These are phyloP conservation scores for Sinocyclocheilus grahami DNA, from an alignment of 2,113 vertebrate species.

Conservation along the genomic window DNA sequence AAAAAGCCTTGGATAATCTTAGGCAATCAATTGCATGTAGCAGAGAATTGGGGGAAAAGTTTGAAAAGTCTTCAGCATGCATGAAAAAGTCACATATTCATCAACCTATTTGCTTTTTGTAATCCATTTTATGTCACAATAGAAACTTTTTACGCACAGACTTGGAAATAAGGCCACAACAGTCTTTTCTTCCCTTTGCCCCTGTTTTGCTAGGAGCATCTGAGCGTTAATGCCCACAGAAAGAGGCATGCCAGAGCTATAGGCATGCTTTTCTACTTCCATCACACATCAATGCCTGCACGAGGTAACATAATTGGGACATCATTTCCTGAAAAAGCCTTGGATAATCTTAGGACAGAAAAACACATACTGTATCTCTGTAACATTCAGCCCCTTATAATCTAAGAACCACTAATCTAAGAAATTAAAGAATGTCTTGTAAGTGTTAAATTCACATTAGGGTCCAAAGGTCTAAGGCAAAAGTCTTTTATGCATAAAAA, in stretches of 20 bases:
- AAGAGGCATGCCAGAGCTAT: conserved; percentile 22
- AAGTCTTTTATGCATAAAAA: too few species aligned
- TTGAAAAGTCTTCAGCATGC: neutral
- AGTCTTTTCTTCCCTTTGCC: conserved; percentile 8
- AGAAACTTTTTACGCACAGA: neutral
- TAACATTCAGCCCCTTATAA: too few species aligned
- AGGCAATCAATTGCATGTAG: neutral
- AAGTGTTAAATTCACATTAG: too few species aligned
- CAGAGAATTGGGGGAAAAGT: neutral
- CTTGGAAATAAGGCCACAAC: conserved; percentile 42
- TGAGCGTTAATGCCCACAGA: conserved; percentile 36
- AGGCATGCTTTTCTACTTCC: conserved; percentile 29
- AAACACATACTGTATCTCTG: too few species aligned
- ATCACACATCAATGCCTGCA: conserved; percentile 45
- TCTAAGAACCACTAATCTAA: too few species aligned
- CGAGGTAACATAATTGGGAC: conserved; percentile 50
- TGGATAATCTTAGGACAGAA: conserved; percentile 42
- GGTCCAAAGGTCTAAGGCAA: too few species aligned
- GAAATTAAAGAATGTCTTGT: too few species aligned
- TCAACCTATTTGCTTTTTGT: neutral
- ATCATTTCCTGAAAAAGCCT: conserved; percentile 47
- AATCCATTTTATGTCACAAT: neutral
- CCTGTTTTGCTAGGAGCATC: conserved; percentile 45
- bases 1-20: conserved; percentile 49
- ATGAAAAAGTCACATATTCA: too few species aligned